phyloP scores from a whole-genome alignment of 2,113 vertebrate genomes.

The Lamprologus callipterus region DNA sequence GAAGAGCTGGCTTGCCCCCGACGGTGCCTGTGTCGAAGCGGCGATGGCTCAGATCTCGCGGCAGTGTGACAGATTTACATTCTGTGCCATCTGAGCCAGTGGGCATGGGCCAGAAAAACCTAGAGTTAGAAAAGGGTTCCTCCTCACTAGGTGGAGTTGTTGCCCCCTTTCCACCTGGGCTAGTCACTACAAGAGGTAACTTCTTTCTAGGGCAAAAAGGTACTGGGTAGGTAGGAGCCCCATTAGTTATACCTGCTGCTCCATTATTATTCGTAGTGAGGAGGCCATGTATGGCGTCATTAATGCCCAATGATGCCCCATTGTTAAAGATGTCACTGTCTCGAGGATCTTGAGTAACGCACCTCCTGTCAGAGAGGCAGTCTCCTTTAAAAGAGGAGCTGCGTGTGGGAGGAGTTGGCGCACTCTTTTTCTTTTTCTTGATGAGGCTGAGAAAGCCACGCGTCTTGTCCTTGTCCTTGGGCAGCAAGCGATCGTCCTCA shows the following conservation, averaged over 20 bases:
- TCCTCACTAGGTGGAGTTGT: constrained; percentile 75
- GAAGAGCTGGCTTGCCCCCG: constrained; percentile 85
- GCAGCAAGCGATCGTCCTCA: constrained; percentile 88
- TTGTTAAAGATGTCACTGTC: constrained; percentile 74
- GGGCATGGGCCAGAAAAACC: constrained; percentile 87
- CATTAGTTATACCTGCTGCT: constrained; percentile 74
- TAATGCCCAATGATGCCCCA: constrained; percentile 43
- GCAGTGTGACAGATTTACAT: constrained; percentile 89
- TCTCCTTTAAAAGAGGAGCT: constrained; percentile 95
- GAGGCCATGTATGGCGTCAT: constrained; percentile 33
- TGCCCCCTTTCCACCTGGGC: constrained; percentile 55
- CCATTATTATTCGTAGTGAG: constrained; percentile 70
- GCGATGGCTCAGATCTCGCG: constrained; percentile 82
- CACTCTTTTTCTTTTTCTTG: constrained; percentile 95
- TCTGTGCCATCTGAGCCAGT: constrained; percentile 76
- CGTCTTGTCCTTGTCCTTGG: constrained; percentile 86
- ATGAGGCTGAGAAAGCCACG: constrained; percentile 88
- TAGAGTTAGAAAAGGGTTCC: constrained; percentile 75
- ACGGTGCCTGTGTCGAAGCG: constrained; percentile 86
- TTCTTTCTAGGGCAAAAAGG: constrained; percentile 82
- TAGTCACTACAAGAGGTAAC: constrained; percentile 64
- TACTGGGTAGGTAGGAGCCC: constrained; percentile 74
- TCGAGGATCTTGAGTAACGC: constrained; percentile 58
- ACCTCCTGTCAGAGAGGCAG: constrained; percentile 66
- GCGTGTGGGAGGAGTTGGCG: constrained; percentile 87